Base-by-base conservation (phyloP, 1,140 invertebrate genomes). In the Brachionus asplanchnoidis region DNA sequence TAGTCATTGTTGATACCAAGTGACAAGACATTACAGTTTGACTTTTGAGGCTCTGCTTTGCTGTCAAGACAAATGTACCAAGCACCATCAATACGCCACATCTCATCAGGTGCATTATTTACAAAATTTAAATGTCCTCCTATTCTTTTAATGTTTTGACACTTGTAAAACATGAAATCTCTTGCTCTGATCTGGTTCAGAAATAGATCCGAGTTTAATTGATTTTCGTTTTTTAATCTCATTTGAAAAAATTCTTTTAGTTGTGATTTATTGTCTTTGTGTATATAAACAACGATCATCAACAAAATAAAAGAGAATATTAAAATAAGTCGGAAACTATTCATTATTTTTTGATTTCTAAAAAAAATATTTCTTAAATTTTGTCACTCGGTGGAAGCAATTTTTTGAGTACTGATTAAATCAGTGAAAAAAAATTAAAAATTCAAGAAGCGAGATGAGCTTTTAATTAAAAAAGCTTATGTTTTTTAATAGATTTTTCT, bases 1-100 rank as follows among this genome's bases (percentile, higher is more conserved):
- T n/a, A 65, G 17, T 80, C 77, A n/a, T 80, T n/a, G 20, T 80
- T 80, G 6, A 80, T 80, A 32, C 77, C 77, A 36, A 80, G 40
- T 60, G 50, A 60, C 14, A 80, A 12, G 6, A 80, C 77, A 80
- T 60, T 65, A 65, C 77, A 80, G 1, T 56, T 11, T 0, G 46
- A 56, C 11, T 80, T 80, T 32, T 80, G 17, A 7, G 77, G 77
- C 17, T 9, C 4, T 9, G 56, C 77, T 32, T 32, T 12, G 6
- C 28, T 20, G 44, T 80, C 77, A 11, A 80, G 44, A 65, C 77
- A 80, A 80, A 80, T 20, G 23, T 60, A 80, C 77, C 77, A 80
- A 1, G 77, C 77, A 7, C 77, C 77, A 20, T 80, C 77, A n/a
- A 80, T 80, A 17, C 77, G 46, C 42, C 42, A 80, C 11, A 60